Percentiles rank a stretch among this genome's conserved stretches.
These are phyloP conservation scores for Folsomia manolachei DNA, from an alignment of 2,888 invertebrate species.

Conservation along the genomic window DNA sequence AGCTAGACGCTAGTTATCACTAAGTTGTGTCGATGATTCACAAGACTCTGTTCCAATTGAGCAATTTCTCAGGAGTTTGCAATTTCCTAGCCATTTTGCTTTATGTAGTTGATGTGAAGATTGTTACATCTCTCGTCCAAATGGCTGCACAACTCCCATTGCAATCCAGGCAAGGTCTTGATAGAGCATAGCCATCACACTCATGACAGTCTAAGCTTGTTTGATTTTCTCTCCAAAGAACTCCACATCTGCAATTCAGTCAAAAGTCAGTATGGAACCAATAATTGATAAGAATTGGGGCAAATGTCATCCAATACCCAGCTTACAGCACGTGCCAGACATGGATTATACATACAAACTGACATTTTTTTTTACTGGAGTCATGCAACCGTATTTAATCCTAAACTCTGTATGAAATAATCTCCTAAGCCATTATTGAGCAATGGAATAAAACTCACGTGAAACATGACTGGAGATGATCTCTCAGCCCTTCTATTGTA, in stretches of 20 bases:
- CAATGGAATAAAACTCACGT: conserved; percentile 56
- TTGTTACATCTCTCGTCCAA: conserved; percentile 73
- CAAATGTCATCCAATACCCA: not conserved
- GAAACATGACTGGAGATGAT: conserved; percentile 71
- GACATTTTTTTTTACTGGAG: too few relatives aligned
- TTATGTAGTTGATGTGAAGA: conserved; percentile 11
- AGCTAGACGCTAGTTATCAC: too few relatives aligned
- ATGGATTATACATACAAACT: too few relatives aligned
- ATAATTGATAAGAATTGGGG: not conserved
- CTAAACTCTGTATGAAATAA: not conserved
- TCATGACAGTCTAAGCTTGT: conserved; percentile 74
- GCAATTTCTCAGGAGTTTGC: conserved; percentile 7
- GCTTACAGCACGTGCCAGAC: not conserved
- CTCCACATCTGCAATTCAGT: conserved; percentile 64
- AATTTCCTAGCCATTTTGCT: conserved; percentile 24
- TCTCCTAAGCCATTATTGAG: not conserved
- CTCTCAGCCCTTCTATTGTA: conserved; percentile 67
- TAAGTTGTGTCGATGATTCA: not conserved
- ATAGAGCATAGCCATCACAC: conserved; percentile 74
- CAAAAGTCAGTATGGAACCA: not conserved
- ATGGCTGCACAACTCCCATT: conserved; percentile 68
- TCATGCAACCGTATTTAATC: too few relatives aligned
- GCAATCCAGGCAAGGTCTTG: conserved; percentile 72
- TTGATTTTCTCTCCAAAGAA: conserved; percentile 75
- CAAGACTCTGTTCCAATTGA: not conserved